Evolutionary conservation across 2,888 invertebrate genomes (phyloP), one percentile per base, ranked within the genome.

Genomic region (Spialia ferax): DNA sequence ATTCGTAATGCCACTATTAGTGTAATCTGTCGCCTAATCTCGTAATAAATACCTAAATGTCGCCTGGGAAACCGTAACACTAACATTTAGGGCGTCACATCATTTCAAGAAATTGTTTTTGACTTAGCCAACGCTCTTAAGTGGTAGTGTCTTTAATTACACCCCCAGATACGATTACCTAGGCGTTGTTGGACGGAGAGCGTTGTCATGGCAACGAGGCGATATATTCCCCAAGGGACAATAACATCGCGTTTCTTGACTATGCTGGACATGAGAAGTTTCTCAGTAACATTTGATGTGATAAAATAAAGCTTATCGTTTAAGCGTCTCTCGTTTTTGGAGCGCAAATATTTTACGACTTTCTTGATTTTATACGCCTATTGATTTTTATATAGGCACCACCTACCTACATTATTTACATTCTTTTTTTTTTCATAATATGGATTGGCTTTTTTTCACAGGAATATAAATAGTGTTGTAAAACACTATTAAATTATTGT

Each of bases 381-480:
- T 20, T 42, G 32, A 29, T 10, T 56, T 63, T 60, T 55, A 32
- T 60, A 23, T 11, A 26, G 98, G 97, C 89, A 98, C 98, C 71
- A 98, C 97, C n/a, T n/a, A n/a, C n/a, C n/a, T n/a, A n/a, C n/a
- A n/a, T n/a, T n/a, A n/a, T n/a, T n/a, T n/a, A n/a, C n/a, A n/a
- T n/a, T n/a, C n/a, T n/a, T n/a, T n/a, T n/a, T n/a, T n/a, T n/a
- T n/a, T n/a, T n/a, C n/a, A n/a, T n/a, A n/a, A n/a, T n/a, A n/a
- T n/a, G n/a, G n/a, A n/a, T n/a, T n/a, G n/a, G n/a, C n/a, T n/a
- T n/a, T n/a, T n/a, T n/a, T n/a, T n/a, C n/a, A n/a, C n/a, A n/a
- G n/a, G n/a, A n/a, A n/a, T n/a, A n/a, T n/a, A n/a, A n/a, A n/a
- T n/a, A n/a, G n/a, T n/a, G n/a, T n/a, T n/a, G n/a, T n/a, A n/a